Evolutionary conservation across 2,888 invertebrate genomes (phyloP).

Genomic region (Rhogogaster chlorosoma): DNA sequence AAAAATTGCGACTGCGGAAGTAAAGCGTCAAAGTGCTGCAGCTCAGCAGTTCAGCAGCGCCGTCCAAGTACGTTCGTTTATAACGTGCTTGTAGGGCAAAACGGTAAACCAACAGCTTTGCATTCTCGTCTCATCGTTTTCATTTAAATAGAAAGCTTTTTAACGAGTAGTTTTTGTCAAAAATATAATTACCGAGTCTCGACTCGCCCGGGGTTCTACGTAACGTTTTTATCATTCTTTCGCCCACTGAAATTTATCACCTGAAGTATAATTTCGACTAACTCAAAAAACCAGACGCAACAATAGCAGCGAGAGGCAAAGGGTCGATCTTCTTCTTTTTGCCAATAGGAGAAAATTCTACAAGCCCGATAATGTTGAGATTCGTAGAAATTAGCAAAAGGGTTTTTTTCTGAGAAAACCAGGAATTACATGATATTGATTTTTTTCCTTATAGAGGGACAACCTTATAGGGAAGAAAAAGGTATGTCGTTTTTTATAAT

Average conservation of each 20-base stretch:
- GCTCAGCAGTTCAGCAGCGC: neutral
- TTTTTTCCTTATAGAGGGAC: too few species aligned
- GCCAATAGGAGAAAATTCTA: neutral
- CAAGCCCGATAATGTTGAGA: neutral
- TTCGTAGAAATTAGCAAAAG: neutral
- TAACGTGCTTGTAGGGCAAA: neutral
- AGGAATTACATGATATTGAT: too few species aligned
- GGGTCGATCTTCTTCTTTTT: neutral
- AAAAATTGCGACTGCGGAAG: neutral
- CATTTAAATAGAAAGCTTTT: constrained; percentile 68
- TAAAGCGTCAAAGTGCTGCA: neutral
- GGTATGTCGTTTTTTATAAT: too few species aligned
- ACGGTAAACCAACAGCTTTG: constrained; percentile 1
- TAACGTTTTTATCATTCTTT: neutral
- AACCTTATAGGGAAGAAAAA: too few species aligned
- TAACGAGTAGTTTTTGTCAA: constrained; percentile 58
- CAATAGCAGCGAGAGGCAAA: too few species aligned
- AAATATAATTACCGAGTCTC: neutral
- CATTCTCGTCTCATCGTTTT: constrained; percentile 54
- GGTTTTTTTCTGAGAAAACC: too few species aligned
- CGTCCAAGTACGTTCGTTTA: constrained; percentile 8
- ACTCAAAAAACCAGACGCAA: too few species aligned
- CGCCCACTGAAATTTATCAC: neutral
- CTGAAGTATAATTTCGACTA: neutral
- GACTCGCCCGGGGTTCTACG: neutral